Base-by-base conservation (phyloP, 2,888 invertebrate species). In the Mimas tiliae region DNA sequence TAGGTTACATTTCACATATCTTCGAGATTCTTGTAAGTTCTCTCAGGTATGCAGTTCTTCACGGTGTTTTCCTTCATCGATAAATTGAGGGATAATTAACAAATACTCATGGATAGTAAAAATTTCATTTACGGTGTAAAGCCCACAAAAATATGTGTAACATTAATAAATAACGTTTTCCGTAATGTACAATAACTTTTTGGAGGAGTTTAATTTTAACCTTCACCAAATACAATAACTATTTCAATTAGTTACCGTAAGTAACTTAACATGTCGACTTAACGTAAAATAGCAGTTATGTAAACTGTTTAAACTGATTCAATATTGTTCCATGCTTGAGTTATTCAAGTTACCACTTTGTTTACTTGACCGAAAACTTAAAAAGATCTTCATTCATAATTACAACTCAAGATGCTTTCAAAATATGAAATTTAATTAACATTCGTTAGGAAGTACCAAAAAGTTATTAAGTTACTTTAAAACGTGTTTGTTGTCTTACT, bases 241-340 rank as follows among this genome's bases (percentile, higher is more conserved):
- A 16, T 38, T 38, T 58, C 38, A 12, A 38, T 19, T 38, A 38
- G 19, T 58, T 42, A 42, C 58, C 58, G 42, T 58, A 48, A 58
- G 47, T 33, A 63, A 51, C 16, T 38, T 48, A 34, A 48, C 58
- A 47, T 48, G 14, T 55, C 48, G 58, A 65, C 48, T 58, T 48
- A 64, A 21, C 27, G 65, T 48, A 33, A 14, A 58, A 58, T 34
- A 65, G 42, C 65, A 65, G 65, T 65, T 65, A 58, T 65, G 58
- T 58, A 65, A 65, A 65, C 55, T 58, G 65, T 65, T 65, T 48
- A 65, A 47, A 58, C 33, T 19, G 65, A 48, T 55, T 65, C 55
- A 65, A 58, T 58, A 48, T 50, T 65, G 48, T 65, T 48, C 21
- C 42, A 42, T 11, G 42, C 16, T 55, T 55, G 14, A 55, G 34